Base-by-base conservation (phyloP, 2,888 invertebrate species). In the Dascillus cervinus region DNA sequence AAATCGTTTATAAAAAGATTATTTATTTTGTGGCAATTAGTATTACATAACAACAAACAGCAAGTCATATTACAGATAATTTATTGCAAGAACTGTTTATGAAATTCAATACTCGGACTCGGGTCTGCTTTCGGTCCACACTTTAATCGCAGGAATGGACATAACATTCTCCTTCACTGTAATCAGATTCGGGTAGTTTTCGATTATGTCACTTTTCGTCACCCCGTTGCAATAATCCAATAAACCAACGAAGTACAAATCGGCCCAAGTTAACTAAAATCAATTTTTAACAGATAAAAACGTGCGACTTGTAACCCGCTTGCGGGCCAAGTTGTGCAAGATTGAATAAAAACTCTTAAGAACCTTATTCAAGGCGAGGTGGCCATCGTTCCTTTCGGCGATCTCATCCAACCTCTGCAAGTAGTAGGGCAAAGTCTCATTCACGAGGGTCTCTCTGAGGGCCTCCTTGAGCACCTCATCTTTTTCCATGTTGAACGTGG, bases 71-170 rank as follows among this genome's bases (percentile, higher is more conserved):
- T n/a, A n/a, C n/a, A n/a, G n/a, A n/a, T n/a, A n/a, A n/a, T n/a
- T n/a, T n/a, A n/a, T n/a, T n/a, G n/a, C n/a, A n/a, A n/a, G n/a
- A n/a, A n/a, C n/a, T n/a, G n/a, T n/a, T n/a, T n/a, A n/a, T n/a
- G n/a, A n/a, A n/a, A n/a, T n/a, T 39, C 36, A 47, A 36, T 44
- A 48, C 9, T 42, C 45, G 5, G 45, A 43, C 2, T 22, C 11
- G 4, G 79, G 79, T 35, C 79, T 68, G 42, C 71, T 74, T 26
- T 67, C 72, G 23, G 79, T 61, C 78, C 79, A 80, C 9, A 65
- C 66, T 52, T 77, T 75, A 48, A 80, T 75, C 13, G 65, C 60
- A 2, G 77, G 76, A 26, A 73, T 42, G 2, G 60, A 63, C 5
- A 70, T 58, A 11, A 79, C 70, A 39, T 69, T 69, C 3, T 71